Conservation (phyloP, 2,888 invertebrate species). For the Myopa testacea region DNA sequence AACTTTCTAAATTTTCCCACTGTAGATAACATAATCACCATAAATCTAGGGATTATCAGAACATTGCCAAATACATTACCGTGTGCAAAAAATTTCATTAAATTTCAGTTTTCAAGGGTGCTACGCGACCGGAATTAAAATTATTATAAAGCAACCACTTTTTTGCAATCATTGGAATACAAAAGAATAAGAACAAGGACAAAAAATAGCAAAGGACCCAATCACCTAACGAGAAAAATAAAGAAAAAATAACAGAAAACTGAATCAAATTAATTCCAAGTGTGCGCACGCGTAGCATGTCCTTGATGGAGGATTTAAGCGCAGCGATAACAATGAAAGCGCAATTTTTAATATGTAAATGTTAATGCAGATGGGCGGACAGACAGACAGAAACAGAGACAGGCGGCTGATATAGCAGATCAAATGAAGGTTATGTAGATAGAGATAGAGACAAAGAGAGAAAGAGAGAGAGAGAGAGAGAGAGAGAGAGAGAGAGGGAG, state of each 20-base stretch:
- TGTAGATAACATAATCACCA: constrained; percentile 1
- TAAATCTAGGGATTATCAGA: constrained; percentile 18
- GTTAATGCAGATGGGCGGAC: constrained; percentile 1
- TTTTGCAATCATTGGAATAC: constrained; percentile 26
- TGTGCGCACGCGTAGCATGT: constrained; percentile 50
- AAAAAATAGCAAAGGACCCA: constrained; percentile 10
- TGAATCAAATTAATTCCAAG: constrained; percentile 31
- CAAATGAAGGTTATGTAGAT: no score
- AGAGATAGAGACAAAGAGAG: neutral
- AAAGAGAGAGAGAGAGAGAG: neutral
- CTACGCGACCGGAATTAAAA: constrained; percentile 7
- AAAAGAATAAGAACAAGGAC: constrained; percentile 17
- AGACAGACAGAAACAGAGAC: neutral
- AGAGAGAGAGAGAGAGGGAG: neutral
- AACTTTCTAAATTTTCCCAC: neutral
- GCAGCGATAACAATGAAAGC: constrained; percentile 11
- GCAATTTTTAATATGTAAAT: constrained; percentile 31
- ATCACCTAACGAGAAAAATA: neutral
- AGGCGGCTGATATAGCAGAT: neutral
- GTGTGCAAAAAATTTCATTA: constrained; percentile 14
- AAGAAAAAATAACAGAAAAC: neutral
- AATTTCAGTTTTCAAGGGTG: constrained; percentile 28
- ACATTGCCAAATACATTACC: neutral
- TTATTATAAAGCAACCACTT: neutral
- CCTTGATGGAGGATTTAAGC: constrained; percentile 50